Evolutionary conservation across 2,797 vertebrate species (phyloP), one percentile per base, ranked within the genome.

Genomic region (Argya squamiceps): DNA sequence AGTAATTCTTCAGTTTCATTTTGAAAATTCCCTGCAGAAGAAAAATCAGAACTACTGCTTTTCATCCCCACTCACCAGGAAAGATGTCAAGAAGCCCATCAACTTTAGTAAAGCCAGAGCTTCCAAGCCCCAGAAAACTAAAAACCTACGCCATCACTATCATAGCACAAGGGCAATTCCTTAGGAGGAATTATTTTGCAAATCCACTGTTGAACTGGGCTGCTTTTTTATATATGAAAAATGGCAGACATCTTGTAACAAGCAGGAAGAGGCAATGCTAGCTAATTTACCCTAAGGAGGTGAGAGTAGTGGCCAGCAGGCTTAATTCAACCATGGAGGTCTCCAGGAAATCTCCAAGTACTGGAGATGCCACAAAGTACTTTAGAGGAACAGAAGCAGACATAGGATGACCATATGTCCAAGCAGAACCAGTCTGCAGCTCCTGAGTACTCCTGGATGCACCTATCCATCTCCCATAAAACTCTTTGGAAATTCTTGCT

Each of bases 31-130:
- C 49, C 79, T 53, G 44, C 27, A 81, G 56, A 94, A 41, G 16
- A 86, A 92, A 83, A 92, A 82, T n/a, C 80, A 91, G 69, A 96
- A 95, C 89, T 87, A 87, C n/a, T 27, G 18, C 39, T 93, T 88
- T 93, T 92, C 70, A 81, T 86, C 90, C 58, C 62, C n/a, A 55
- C 60, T 92, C 24, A 29, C n/a, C 27, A 75, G 62, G 34, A 79
- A 89, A 93, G 88, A 83, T 44, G 41, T 74, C 26, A 83, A 83
- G 79, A 90, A 86, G 59, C 37, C 47, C 63, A 92, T 23, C 1
- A 9, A 22, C 59, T 73, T 82, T 32, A 27, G 32, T 41, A 79
- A 93, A 89, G 27, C 18, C 67, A 82, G 84, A 91, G 18, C 9
- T 89, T 93, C 50, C 50, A 92, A 84, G 46, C 15, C 39, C 27